A percentile compares a stretch with the other conserved stretches of the same genome.
These are phyloP conservation scores for Ditylenchus dipsaci DNA, from an alignment of 1,140 invertebrate genomes.

Conservation along the genomic window DNA sequence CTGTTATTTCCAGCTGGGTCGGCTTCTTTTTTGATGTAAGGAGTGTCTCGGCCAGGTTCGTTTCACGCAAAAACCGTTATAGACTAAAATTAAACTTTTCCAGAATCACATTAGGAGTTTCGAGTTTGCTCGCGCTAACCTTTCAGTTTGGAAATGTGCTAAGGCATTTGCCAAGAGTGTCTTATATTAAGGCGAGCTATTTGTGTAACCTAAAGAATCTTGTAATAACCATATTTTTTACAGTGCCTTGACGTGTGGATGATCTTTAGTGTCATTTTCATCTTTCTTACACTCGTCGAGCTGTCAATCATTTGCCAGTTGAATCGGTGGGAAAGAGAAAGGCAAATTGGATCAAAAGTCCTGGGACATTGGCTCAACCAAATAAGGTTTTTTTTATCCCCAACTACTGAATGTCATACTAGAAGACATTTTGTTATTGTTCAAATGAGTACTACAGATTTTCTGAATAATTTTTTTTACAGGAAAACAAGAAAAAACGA, in stretches of 20 bases:
- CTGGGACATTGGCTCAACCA: constrained; percentile 58
- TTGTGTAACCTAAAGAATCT: neutral
- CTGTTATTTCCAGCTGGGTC: constrained; percentile 55
- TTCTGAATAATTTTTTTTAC: constrained; percentile 6
- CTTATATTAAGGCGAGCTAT: constrained; percentile 49
- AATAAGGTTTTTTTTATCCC: constrained; percentile 41
- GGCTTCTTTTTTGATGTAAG: constrained; percentile 58
- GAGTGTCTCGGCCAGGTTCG: constrained; percentile 51
- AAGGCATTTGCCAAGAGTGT: constrained; percentile 55
- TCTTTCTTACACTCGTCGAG: constrained; percentile 51
- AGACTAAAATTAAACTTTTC: neutral
- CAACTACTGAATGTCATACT: constrained; percentile 6
- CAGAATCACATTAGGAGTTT: constrained; percentile 55
- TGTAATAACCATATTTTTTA: constrained; percentile 20
- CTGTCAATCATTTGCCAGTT: constrained; percentile 55
- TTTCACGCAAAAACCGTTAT: neutral
- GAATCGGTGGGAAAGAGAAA: constrained; percentile 54
- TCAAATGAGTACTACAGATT: too few relatives aligned
- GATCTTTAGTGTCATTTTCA: constrained; percentile 55
- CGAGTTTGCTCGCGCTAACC: constrained; percentile 50
- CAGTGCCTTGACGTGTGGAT: constrained; percentile 57
- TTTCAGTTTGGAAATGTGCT: constrained; percentile 56
- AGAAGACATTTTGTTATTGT: too few relatives aligned
- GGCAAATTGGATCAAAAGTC: constrained; percentile 56
- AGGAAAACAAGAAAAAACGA: constrained; percentile 54